Evolutionary conservation across 64 coral and sea anemone genomes (phyloP), one percentile per base, ranked within the genome.

Genomic region (Porites lutea): DNA sequence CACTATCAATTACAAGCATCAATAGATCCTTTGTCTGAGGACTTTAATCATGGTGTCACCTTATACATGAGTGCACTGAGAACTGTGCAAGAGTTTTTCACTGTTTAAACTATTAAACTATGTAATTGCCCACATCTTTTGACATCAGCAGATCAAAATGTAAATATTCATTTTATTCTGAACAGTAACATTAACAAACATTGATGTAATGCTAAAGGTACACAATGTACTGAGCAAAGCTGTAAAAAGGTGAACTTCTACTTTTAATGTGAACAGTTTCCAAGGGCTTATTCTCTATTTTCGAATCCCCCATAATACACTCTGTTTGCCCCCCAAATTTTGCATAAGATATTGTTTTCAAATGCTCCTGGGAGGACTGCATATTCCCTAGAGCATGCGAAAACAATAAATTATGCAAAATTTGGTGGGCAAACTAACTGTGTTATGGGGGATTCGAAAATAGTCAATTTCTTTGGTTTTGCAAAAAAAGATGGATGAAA

Each of bases 21-120:
- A 74, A 49, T 92, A 65, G 90, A 92, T 75, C 79, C 79, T n/a
- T 76, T 85, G 67, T 59, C 79, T 74, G 90, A 92, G 60, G 90
- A 85, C 62, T 67, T 70, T 61, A 85, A 92, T 84, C 90, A 92
- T 77, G 79, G 79, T 76, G 66, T 92, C 46, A 83, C 79, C 27
- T 58, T 91, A 11, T 83, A 82, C 59, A 86, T 89, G 20, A 86
- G 59, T 65, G 82, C 90, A 72, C 72, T 92, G n/a, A 78, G 58
- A 78, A 89, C 46, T 78, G 58, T 65, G 73, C 52, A 89, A 89
- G 48, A 49, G 27, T 78, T 78, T 88, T 75, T 88, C 45, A 8
- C 37, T 37, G 23, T 60, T 45, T 22, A 48, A 62, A 45, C 55
- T 43, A 21, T 37, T 59, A 59, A 43, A 19, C 14, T 47, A 77